A percentile compares a stretch with the other conserved stretches of the same genome.
Conservation (phyloP, 1,140 invertebrate species). For the Lerema accius region DNA sequence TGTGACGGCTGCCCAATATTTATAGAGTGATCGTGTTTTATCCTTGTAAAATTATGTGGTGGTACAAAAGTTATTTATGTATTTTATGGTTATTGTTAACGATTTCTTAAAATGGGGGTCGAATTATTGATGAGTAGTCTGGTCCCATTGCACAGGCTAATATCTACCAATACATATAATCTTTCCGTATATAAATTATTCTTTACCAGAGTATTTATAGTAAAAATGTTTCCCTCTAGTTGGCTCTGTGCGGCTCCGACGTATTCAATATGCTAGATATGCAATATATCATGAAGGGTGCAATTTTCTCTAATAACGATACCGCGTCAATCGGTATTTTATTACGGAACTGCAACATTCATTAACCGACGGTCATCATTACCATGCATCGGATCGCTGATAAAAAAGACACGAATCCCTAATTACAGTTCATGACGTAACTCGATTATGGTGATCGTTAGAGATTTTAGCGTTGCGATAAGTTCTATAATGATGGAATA, state of each 20-base stretch:
- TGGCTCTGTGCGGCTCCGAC: not conserved
- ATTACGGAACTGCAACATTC: constrained; percentile 9
- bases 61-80: no score
- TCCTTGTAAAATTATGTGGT: not conserved
- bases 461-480: constrained; percentile 1
- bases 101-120: no score
- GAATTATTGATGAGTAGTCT: no score
- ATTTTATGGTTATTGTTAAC: no score
- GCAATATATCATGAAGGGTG: no score
- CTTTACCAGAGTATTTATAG: constrained; percentile 1
- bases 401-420: constrained; percentile 18
- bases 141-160: no score
- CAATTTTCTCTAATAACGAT: constrained; percentile 16
- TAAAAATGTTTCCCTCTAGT: not conserved
- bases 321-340: constrained; percentile 7
- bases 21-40: not conserved
- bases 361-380: constrained; percentile 19
- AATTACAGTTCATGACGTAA: constrained; percentile 12
- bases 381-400: constrained; percentile 17
- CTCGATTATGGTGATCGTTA: not conserved
- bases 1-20: constrained; percentile 17
- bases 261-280: constrained; percentile 4
- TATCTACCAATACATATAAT: no score
- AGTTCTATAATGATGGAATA: not conserved
- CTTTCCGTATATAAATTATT: no score